Base-by-base conservation (phyloP, 1,140 invertebrate species). In the Hestina assimilis region DNA sequence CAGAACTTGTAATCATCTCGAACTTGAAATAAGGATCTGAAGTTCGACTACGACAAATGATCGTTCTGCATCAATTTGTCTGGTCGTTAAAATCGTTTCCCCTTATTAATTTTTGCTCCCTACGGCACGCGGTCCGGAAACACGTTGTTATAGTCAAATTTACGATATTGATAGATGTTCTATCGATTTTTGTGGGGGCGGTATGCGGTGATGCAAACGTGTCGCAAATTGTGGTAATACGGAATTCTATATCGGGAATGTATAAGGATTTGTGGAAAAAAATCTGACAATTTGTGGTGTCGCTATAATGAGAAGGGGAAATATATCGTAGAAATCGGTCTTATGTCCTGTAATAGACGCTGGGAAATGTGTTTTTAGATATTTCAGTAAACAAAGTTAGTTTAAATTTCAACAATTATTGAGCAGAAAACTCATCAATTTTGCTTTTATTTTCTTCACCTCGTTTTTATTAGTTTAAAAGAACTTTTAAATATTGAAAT, bases 31-130 rank as follows among this genome's bases (percentile, higher is more conserved):
- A 33, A 35, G 19, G 19, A 26, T 29, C 35, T 4, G 15, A 52
- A 29, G 35, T 29, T 41, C 15, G 14, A 50, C 35, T 8, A 60
- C 76, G 70, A 81, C 79, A 83, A 83, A 78, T 68, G 78, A 77
- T 80, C 74, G 70, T 83, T 83, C 79, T 66, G 50, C 78, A 50
- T 60, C 54, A 82, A 80, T 83, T 81, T 81, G 75, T 80, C 77
- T 70, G 68, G 67, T 66, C 82, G 82, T 87, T 85, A 87, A 87
- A 85, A 83, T 81, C 75, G 75, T 85, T 82, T 81, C 81, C 74
- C 79, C 69, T 75, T 81, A 84, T 83, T 87, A 83, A 85, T 84
- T 81, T 82, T 72, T 76, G 73, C 72, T 75, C 81, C 79, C 72
- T 63, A 57, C 45, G 60, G 53, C 67, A 72, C 61, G 55, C 63